A percentile compares a stretch with the other conserved stretches of the same genome.
These are phyloP conservation scores for Scaptomyza pallida DNA, from an alignment of 1,140 invertebrate genomes.

Conservation along the genomic window DNA sequence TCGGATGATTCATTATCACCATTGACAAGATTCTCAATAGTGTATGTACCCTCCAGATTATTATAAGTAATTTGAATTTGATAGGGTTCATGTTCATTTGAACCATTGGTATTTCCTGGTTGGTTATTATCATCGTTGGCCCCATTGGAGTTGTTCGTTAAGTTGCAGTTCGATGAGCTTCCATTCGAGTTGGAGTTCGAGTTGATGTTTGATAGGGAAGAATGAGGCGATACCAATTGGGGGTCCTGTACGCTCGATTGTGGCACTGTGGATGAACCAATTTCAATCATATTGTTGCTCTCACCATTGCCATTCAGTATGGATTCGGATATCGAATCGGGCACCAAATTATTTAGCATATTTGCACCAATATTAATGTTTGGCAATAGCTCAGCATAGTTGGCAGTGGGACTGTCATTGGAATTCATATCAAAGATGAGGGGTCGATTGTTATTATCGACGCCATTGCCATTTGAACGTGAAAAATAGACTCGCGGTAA, in stretches of 20 bases:
- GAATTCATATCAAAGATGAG: constrained; percentile 15
- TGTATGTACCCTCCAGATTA: no score
- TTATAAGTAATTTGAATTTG: no score
- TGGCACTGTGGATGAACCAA: neutral
- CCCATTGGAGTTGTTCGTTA: no score
- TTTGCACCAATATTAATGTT: constrained; percentile 8
- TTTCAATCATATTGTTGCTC: neutral
- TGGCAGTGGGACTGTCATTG: neutral
- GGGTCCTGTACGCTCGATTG: neutral
- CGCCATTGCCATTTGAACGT: neutral
- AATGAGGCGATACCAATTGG: neutral
- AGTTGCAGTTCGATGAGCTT: neutral
- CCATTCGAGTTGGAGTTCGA: neutral
- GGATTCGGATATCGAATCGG: neutral
- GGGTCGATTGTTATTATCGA: neutral
- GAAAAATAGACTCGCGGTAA: constrained; percentile 17
- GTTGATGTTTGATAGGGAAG: neutral
- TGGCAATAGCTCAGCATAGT: neutral
- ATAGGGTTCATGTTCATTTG: neutral
- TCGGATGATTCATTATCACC: neutral
- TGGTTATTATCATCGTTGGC: neutral
- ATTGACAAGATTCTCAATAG: neutral
- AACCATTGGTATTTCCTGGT: neutral
- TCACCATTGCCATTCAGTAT: neutral
- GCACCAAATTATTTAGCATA: neutral